phyloP scores from a whole-genome alignment of 2,113 vertebrate genomes.

The Lampris megalopsis region DNA sequence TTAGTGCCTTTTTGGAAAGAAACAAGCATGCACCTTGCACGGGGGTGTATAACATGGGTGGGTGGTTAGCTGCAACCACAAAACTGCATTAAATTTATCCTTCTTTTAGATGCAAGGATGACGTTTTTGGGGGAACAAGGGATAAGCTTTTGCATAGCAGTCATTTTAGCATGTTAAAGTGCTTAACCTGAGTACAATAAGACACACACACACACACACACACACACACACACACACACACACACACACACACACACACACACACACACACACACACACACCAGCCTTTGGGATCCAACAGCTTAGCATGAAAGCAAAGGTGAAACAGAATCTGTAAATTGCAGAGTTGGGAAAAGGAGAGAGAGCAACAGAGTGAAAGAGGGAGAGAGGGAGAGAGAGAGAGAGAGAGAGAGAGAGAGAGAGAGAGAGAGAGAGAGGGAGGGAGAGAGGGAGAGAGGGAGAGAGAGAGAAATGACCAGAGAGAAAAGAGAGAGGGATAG shows the following conservation, averaged over 20 bases:
- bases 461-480: too few relatives aligned
- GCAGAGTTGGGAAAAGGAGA: conserved; percentile 85
- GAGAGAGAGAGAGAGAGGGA: too few relatives aligned
- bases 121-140: conserved; percentile 4
- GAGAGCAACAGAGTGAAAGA: conserved; percentile 34
- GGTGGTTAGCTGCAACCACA: background rate
- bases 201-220: background rate
- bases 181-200: conserved; percentile 58
- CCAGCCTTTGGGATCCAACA: conserved; percentile 90
- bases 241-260: conserved; percentile 39
- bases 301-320: conserved; percentile 95
- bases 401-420: too few relatives aligned
- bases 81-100: background rate
- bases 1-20: too few relatives aligned
- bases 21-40: too few relatives aligned
- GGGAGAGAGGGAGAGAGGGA: too few relatives aligned
- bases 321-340: conserved; percentile 99
- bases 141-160: conserved; percentile 1
- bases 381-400: conserved; percentile 1
- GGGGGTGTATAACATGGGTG: too few relatives aligned
- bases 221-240: conserved; percentile 19
- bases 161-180: conserved; percentile 39
- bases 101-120: background rate
- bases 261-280: conserved; percentile 63
- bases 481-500: conserved; percentile 58